These are phyloP conservation scores for Chionomys nivalis DNA, from an alignment of 2,113 vertebrate genomes.

Conservation along the genomic window DNA sequence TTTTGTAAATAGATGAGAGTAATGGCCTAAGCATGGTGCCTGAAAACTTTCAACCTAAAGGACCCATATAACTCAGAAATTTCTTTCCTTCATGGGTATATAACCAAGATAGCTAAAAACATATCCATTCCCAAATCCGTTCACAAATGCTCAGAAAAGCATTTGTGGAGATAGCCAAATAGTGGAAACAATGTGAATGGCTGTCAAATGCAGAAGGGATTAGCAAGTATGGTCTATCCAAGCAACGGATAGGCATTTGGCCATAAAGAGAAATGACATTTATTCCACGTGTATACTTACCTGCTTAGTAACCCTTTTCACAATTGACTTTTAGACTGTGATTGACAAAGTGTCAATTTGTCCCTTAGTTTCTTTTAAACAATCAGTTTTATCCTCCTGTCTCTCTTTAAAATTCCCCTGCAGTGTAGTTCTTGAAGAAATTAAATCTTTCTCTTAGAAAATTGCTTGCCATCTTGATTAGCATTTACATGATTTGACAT, in stretches of 20 bases:
- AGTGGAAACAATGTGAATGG: not conserved
- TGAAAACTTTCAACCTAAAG: not conserved
- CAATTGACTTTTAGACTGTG: not conserved
- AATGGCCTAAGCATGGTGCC: not conserved
- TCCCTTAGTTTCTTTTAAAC: not conserved
- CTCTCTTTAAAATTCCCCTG: not conserved
- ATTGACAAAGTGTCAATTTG: conserved; percentile 20
- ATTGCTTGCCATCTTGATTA: not conserved
- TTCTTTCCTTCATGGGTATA: not conserved
- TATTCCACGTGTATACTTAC: not conserved
- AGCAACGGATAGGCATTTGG: not conserved
- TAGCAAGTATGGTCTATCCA: not conserved
- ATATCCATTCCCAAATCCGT: not conserved
- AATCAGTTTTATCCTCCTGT: not conserved
- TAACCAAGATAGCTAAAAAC: not conserved
- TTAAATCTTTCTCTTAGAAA: conserved; percentile 20
- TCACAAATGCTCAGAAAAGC: not conserved
- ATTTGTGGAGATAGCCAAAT: not conserved
- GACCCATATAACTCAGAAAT: not conserved
- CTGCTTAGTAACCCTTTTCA: not conserved
- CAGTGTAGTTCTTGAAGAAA: not conserved
- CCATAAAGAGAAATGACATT: not conserved
- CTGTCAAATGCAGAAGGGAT: not conserved
- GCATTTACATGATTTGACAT: not conserved
- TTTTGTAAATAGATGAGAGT: conserved; percentile 10